A percentile compares a stretch with the other conserved stretches of the same genome.
Conservation (phyloP, 2,888 invertebrate species). For the Himalopsyche anomala region DNA sequence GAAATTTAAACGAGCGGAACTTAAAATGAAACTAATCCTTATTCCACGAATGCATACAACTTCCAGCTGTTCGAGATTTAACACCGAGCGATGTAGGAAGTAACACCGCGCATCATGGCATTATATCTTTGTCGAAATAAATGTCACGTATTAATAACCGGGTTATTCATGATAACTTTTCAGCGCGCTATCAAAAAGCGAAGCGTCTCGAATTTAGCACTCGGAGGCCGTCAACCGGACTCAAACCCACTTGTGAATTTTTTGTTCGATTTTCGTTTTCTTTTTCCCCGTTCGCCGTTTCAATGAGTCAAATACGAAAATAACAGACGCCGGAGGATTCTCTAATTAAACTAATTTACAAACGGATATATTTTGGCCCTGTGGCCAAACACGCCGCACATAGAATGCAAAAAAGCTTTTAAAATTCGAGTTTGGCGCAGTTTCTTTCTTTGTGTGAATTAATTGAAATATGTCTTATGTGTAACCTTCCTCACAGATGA, state of each 20-base stretch:
- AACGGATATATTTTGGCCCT: not conserved
- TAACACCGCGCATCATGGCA: not conserved
- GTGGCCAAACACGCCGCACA: too few relatives aligned
- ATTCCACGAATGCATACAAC: too few relatives aligned
- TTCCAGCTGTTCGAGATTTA: not conserved
- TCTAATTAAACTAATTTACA: not conserved
- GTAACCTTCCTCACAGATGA: too few relatives aligned
- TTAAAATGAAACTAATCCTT: too few relatives aligned
- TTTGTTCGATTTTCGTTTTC: not conserved
- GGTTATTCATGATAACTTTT: not conserved
- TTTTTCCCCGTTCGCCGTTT: not conserved
- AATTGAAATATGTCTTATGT: too few relatives aligned
- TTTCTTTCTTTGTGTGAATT: too few relatives aligned
- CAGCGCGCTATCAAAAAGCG: not conserved
- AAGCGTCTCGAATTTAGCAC: not conserved
- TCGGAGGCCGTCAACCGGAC: not conserved
- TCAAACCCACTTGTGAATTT: not conserved
- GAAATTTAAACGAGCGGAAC: too few relatives aligned
- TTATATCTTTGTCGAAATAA: not conserved
- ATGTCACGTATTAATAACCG: not conserved
- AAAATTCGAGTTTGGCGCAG: too few relatives aligned
- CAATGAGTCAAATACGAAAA: slow-evolving; percentile 27
- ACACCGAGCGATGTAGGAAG: not conserved
- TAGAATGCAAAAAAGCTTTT: too few relatives aligned
- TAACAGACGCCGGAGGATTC: not conserved